phyloP scores from a whole-genome alignment of 2,797 vertebrate species.

The Orestias chungarensis region DNA sequence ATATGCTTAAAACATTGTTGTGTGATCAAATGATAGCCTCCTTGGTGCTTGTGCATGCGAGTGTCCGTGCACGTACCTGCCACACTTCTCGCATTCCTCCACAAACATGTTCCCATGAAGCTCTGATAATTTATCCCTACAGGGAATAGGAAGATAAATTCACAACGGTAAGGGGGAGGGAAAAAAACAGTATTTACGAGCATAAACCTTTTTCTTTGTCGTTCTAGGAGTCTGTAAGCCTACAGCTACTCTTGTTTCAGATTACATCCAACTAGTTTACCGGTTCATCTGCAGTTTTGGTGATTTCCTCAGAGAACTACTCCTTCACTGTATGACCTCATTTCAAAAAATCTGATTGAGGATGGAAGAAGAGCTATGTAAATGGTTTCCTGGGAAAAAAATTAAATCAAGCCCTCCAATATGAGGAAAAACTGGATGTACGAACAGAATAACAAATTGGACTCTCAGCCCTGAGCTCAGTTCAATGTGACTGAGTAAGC shows the following conservation, averaged over 20 bases:
- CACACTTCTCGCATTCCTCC: conserved; percentile 94
- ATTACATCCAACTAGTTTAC: conserved; percentile 27
- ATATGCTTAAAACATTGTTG: background rate
- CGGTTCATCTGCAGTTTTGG: background rate
- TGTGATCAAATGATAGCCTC: background rate
- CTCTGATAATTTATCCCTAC: conserved; percentile 90
- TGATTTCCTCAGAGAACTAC: conserved; percentile 42
- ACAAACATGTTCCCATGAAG: conserved; percentile 99
- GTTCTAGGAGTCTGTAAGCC: background rate
- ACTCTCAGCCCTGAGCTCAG: conserved; percentile 38
- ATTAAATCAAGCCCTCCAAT: conserved; percentile 21
- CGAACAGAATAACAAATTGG: conserved; percentile 33
- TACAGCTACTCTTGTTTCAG: conserved; percentile 10
- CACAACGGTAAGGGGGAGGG: conserved; percentile 20
- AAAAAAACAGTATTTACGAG: conserved; percentile 10
- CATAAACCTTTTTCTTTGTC: conserved; percentile 2
- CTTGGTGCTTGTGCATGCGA: conserved; percentile 7
- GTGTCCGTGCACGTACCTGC: conserved; percentile 82
- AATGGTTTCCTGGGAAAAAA: conserved; percentile 40
- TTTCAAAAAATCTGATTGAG: conserved; percentile 22
- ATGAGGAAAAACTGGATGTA: conserved; percentile 11
- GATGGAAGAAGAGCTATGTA: conserved; percentile 15
- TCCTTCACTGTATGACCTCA: conserved; percentile 11
- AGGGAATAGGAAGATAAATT: conserved; percentile 25
- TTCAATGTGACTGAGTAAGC: conserved; percentile 19